Percentiles rank a stretch among this genome's conserved stretches.
Evolutionary conservation across 2,113 vertebrate genomes (phyloP).

Genomic region (Thinocorus orbignyianus): DNA sequence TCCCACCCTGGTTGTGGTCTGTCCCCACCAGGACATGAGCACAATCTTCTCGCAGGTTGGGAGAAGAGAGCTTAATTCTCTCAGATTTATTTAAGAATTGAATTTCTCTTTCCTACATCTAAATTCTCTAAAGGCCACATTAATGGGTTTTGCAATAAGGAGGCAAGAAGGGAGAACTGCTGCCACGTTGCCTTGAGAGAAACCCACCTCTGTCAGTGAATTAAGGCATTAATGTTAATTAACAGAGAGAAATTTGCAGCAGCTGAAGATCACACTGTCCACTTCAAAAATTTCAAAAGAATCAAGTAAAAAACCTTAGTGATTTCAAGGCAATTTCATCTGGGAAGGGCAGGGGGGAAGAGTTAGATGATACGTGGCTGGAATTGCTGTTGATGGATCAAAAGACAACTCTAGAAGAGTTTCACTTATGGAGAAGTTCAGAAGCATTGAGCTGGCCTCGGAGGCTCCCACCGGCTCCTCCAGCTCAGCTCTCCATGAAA

Average conservation of each 20-base stretch:
- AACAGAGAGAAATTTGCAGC: neutral
- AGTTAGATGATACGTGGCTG: neutral
- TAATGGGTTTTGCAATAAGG: neutral
- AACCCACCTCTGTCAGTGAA: neutral
- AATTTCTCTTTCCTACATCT: neutral
- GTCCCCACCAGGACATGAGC: neutral
- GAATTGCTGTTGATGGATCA: neutral
- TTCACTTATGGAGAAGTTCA: neutral
- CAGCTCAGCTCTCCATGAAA: neutral
- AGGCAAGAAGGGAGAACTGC: neutral
- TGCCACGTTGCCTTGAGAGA: neutral
- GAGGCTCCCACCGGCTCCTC: neutral
- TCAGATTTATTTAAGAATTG: neutral
- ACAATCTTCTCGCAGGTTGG: rapidly evolving
- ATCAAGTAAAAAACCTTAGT: neutral
- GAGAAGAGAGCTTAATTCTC: neutral
- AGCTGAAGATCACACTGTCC: neutral
- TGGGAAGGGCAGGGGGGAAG: neutral
- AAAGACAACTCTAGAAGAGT: neutral
- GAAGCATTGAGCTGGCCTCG: neutral
- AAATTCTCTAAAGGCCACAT: neutral
- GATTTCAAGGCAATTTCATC: neutral
- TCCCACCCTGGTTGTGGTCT: neutral
- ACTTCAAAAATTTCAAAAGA: neutral
- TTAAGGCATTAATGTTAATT: no score